These are phyloP conservation scores for Nebria salina DNA, from an alignment of 2,888 invertebrate species.

Conservation along the genomic window DNA sequence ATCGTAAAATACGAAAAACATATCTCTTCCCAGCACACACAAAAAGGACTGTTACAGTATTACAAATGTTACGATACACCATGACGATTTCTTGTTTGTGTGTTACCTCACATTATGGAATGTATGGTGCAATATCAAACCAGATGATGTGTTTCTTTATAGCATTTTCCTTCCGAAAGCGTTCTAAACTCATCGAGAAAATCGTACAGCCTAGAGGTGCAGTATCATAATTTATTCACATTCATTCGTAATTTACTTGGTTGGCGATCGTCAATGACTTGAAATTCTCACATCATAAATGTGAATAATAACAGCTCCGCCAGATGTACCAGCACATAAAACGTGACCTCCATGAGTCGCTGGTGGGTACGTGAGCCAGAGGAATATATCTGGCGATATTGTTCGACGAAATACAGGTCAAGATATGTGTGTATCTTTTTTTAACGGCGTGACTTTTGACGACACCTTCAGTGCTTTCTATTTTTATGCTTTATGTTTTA, in stretches of 20 bases:
- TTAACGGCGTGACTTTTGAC: neutral
- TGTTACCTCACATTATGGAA: no score
- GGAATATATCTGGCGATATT: neutral
- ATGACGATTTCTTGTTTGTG: neutral
- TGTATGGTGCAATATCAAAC: no score
- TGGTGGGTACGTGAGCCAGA: neutral
- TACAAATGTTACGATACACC: neutral
- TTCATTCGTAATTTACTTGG: neutral
- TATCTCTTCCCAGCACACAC: no score
- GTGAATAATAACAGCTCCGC: neutral
- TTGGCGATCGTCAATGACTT: neutral
- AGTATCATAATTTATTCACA: neutral
- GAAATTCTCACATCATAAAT: neutral
- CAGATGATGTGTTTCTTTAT: neutral
- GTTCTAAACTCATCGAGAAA: neutral
- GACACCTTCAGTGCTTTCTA: constrained; percentile 1
- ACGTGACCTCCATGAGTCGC: neutral
- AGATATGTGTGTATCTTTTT: neutral
- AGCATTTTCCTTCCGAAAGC: neutral
- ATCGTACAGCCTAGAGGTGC: neutral
- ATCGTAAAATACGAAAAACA: neutral
- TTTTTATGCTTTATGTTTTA: neutral
- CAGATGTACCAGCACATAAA: neutral
- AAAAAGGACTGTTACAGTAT: neutral
- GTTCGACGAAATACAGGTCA: neutral